phyloP scores from a whole-genome alignment of 2,888 invertebrate species.

The Lymantria monacha region DNA sequence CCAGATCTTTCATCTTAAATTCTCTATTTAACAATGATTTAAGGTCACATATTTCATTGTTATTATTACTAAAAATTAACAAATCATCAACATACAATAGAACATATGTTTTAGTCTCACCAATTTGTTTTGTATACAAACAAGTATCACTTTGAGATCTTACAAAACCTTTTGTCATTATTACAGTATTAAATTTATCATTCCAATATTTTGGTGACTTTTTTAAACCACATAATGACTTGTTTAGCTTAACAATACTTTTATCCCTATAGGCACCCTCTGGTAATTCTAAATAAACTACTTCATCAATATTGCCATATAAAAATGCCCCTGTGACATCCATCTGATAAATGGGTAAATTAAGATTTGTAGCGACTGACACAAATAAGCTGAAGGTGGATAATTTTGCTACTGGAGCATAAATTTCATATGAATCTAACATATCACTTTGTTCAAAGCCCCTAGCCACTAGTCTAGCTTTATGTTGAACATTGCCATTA shows the following conservation, averaged over 20 bases:
- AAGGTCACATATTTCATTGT: neutral
- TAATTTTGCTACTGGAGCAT: constrained; percentile 10
- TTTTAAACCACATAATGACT: constrained; percentile 6
- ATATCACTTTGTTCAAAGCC: neutral
- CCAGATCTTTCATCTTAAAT: constrained; percentile 16
- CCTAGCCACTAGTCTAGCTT: neutral
- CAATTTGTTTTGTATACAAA: constrained; percentile 2
- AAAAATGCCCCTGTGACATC: constrained; percentile 8
- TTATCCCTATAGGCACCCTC: constrained; percentile 6
- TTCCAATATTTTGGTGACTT: constrained; percentile 8
- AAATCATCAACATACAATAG: constrained; percentile 12
- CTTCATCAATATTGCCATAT: constrained; percentile 2
- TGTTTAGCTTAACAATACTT: constrained; percentile 10
- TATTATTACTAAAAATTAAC: constrained; percentile 2
- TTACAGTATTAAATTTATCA: constrained; percentile 3
- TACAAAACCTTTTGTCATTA: constrained; percentile 4
- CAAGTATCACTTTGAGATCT: constrained; percentile 7
- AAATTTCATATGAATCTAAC: constrained; percentile 2
- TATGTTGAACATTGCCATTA: constrained; percentile 4
- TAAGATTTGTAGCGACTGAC: neutral
- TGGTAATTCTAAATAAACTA: neutral
- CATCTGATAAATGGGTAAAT: constrained; percentile 3
- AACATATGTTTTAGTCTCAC: constrained; percentile 3
- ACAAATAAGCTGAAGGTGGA: neutral
- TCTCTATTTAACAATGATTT: constrained; percentile 2